Evolutionary conservation across 2,888 invertebrate species (phyloP).

Genomic region (Tetragonisca angustula): DNA sequence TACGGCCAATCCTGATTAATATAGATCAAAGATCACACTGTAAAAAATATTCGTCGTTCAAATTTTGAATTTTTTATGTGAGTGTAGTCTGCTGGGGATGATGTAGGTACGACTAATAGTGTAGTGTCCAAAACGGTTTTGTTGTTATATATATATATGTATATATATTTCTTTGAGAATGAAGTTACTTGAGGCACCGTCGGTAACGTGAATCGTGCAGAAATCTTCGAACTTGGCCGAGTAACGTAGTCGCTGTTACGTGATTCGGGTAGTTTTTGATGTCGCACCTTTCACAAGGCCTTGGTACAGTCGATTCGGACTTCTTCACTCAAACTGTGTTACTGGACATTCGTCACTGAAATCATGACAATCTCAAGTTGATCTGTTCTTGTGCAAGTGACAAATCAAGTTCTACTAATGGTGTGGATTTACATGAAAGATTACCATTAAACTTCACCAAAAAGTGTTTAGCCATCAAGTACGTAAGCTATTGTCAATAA

Average conservation of each 20-base stretch:
- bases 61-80: background rate
- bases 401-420: background rate
- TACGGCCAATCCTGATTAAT: constrained; percentile 67
- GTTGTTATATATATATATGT: too few species aligned
- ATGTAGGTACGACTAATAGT: background rate
- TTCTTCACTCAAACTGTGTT: background rate
- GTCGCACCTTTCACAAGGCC: constrained; percentile 46
- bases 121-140: background rate
- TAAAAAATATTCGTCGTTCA: background rate
- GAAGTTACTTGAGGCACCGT: constrained; percentile 3
- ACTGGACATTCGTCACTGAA: background rate
- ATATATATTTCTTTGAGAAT: background rate
- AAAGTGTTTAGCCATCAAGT: constrained; percentile 16
- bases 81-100: background rate
- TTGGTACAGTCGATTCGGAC: constrained; percentile 20
- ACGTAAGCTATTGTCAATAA: constrained; percentile 23
- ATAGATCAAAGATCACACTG: constrained; percentile 57
- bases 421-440: background rate
- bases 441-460: background rate
- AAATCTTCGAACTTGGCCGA: constrained; percentile 15
- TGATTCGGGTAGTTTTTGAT: constrained; percentile 32
- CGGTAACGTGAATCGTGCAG: constrained; percentile 30
- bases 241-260: constrained; percentile 14
- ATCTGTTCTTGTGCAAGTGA: constrained; percentile 14
- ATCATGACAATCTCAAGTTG: constrained; percentile 3